These are phyloP conservation scores for Amblyopsis hoosieri DNA, from an alignment of 2,797 vertebrate species.

Conservation along the genomic window DNA sequence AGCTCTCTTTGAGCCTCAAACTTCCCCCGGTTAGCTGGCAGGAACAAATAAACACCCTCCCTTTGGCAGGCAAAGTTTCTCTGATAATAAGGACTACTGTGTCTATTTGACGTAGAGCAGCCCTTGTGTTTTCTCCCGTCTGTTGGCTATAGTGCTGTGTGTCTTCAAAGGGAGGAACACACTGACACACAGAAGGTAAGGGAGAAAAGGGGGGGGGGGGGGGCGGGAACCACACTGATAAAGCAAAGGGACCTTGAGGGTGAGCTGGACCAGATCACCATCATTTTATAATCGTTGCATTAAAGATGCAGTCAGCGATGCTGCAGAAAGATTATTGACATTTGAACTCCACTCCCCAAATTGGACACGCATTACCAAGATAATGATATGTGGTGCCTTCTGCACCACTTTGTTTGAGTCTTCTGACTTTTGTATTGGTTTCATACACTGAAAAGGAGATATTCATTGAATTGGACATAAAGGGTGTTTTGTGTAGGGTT, in stretches of 20 bases:
- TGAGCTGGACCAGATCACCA: conserved; percentile 19
- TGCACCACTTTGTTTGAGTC: too few species aligned
- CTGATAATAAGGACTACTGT: conserved; percentile 33
- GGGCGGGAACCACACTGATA: conserved; percentile 27
- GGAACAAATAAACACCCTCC: conserved; percentile 27
- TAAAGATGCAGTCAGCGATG: not conserved
- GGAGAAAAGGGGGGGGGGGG: conserved; percentile 25
- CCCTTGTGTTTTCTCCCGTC: conserved; percentile 44
- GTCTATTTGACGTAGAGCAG: conserved; percentile 51
- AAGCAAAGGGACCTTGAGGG: not conserved
- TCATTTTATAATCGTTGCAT: conserved; percentile 30
- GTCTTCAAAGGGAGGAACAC: conserved; percentile 59
- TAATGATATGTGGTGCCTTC: too few species aligned
- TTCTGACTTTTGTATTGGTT: too few species aligned
- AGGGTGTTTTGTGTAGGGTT: too few species aligned
- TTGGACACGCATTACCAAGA: too few species aligned
- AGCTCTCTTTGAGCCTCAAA: conserved; percentile 49
- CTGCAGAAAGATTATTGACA: too few species aligned
- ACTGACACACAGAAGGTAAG: conserved; percentile 12
- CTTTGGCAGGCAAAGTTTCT: conserved; percentile 47
- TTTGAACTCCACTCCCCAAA: too few species aligned
- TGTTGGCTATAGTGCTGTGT: conserved; percentile 39
- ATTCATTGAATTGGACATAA: too few species aligned
- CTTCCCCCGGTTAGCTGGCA: conserved; percentile 30
- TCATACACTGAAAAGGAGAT: too few species aligned